Evolutionary conservation across 2,797 vertebrate species (phyloP), one percentile per base, ranked within the genome.

Genomic region (Emydoidea blandingii): DNA sequence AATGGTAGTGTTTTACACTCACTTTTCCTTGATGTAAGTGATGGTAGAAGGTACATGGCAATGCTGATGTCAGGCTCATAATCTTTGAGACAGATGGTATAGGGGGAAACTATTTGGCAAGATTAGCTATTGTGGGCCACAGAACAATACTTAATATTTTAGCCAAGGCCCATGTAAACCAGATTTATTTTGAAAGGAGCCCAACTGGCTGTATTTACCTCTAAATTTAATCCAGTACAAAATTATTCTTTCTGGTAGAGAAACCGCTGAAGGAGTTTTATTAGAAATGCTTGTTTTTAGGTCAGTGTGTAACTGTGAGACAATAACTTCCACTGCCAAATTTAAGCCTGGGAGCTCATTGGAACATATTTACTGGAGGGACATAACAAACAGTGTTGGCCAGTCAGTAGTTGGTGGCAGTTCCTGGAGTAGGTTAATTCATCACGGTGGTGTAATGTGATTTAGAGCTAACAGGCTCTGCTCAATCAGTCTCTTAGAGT

Each of bases 111-210:
- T 89, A 92, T 97, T 96, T 95, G 91, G 83, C 89, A 95, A 96
- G 95, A 96, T 97, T 96, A 97, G 94, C 96, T 97, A 90, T 96
- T 96, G 96, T 96, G 91, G 91, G 94, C 94, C 91, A 95, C 95
- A 95, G 95, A 97, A 95, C 97, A 97, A 97, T 83, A 95, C 91
- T 97, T 95, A 93, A 97, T 96, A 96, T 96, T 97, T 97, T 96
- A 97, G 96, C 96, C 96, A 96, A 97, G 95, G 74, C 93, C 95
- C 95, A 86, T 85, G 88, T 92, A 94, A 96, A 93, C 94, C 85
- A 89, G 95, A 92, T 97, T 96, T 96, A 96, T 97, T 97, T 97
- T 97, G 96, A 97, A 97, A 90, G 94, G 93, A 95, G 81, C 95
- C 96, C 96, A 97, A 97, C 92, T 97, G 95, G 95, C 96, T 95